phyloP scores from a whole-genome alignment of 2,797 vertebrate species.

The Dallia pectoralis region DNA sequence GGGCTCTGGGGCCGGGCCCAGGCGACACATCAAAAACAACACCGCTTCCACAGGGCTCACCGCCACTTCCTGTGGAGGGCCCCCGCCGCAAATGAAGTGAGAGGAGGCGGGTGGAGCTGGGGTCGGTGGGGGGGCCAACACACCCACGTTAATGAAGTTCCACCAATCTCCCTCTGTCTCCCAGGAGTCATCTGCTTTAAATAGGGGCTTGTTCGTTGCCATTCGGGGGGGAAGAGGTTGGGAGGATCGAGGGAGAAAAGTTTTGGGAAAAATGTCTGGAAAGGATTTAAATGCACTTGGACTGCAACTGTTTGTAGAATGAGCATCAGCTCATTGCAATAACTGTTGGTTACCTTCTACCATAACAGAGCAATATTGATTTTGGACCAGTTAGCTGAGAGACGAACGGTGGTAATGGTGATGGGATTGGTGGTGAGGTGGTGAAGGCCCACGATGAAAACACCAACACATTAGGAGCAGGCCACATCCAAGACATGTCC shows the following conservation, averaged over 20 bases:
- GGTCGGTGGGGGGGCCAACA: conserved; percentile 8
- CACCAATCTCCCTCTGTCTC: conserved; percentile 21
- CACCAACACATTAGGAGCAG: neutral
- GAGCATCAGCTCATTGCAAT: conserved; percentile 42
- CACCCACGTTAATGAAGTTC: conserved; percentile 35
- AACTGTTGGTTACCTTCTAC: conserved; percentile 45
- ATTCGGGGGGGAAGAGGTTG: neutral
- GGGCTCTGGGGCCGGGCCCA: conserved; percentile 46
- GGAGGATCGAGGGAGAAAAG: neutral
- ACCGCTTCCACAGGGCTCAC: conserved; percentile 50
- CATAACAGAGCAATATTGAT: conserved; percentile 53
- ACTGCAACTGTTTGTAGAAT: conserved; percentile 44
- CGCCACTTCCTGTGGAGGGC: conserved; percentile 48
- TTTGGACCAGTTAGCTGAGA: conserved; percentile 36
- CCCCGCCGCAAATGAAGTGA: conserved; percentile 19
- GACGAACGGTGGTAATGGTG: conserved; percentile 9
- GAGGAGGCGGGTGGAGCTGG: neutral
- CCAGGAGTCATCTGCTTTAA: conserved; percentile 23
- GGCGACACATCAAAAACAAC: conserved; percentile 64
- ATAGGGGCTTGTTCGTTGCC: conserved; percentile 15
- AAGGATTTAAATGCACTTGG: conserved; percentile 1
- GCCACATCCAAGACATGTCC: neutral
- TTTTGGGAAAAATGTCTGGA: conserved; percentile 10
- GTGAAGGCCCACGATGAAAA: neutral
- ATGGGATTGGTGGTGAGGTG: conserved; percentile 24